Evolutionary conservation across 2,797 vertebrate genomes (phyloP).

Genomic region (Anguilla marmorata): DNA sequence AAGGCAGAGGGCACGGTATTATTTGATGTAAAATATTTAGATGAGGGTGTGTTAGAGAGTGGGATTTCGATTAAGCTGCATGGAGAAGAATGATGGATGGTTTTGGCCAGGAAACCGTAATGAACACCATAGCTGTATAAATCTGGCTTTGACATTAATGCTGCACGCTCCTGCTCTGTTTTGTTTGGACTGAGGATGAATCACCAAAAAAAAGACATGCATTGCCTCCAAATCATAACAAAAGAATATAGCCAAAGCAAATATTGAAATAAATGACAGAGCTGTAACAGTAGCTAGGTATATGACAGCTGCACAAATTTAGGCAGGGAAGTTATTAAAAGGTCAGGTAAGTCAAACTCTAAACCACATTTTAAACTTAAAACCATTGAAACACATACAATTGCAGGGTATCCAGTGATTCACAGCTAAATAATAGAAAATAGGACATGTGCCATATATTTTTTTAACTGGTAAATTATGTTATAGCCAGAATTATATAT

Average conservation of each 20-base stretch:
- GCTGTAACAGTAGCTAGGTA: background rate
- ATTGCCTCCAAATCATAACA: conserved; percentile 4
- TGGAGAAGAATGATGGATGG: background rate
- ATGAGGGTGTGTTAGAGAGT: background rate
- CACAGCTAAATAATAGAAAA: background rate
- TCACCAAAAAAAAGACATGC: background rate
- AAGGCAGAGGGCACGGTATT: background rate
- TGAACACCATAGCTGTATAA: conserved; percentile 15
- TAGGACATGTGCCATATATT: no score
- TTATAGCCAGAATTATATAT: background rate
- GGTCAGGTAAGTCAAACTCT: background rate
- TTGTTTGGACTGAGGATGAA: background rate
- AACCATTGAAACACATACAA: background rate
- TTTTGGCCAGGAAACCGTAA: background rate
- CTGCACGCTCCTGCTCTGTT: background rate
- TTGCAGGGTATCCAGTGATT: background rate
- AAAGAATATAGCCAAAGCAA: background rate
- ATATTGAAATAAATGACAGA: background rate
- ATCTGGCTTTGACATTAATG: background rate
- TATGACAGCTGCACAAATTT: background rate
- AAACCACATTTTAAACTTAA: background rate
- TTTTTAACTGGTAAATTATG: background rate
- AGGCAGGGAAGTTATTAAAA: background rate
- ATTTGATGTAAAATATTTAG: conserved; percentile 3
- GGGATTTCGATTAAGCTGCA: conserved; percentile 5